phyloP scores from a whole-genome alignment of 2,797 vertebrate species.

The Myiothlypis chrysogaster region DNA sequence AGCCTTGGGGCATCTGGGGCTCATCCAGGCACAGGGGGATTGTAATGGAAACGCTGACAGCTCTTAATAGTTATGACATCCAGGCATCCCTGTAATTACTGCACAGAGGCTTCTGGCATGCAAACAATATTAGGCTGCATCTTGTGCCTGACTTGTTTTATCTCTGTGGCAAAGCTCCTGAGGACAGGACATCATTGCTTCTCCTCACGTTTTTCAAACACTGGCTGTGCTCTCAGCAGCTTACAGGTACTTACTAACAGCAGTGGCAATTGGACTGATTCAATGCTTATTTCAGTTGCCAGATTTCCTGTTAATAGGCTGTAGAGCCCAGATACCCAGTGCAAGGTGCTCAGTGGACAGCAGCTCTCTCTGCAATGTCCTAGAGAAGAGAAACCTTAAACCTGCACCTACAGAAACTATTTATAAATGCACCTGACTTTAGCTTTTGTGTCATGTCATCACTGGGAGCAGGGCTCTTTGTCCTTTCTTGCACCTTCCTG shows the following conservation, averaged over 20 bases:
- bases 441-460: neutral
- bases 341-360: neutral
- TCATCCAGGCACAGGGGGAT: slow-evolving; percentile 28
- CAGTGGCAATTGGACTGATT: neutral
- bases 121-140: neutral
- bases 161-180: neutral
- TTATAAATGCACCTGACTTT: slow-evolving; percentile 49
- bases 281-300: neutral
- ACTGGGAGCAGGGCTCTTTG: neutral
- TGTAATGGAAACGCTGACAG: slow-evolving; percentile 49
- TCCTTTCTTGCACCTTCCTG: slow-evolving; percentile 18
- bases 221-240: neutral
- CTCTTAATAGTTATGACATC: slow-evolving; percentile 42
- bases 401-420: slow-evolving; percentile 43
- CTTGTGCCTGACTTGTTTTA: neutral
- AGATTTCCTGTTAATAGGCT: neutral
- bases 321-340: neutral
- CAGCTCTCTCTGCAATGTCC: neutral
- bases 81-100: slow-evolving; percentile 37
- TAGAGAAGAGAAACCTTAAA: slow-evolving; percentile 54
- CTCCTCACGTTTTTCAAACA: neutral
- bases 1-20: slow-evolving; percentile 5
- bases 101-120: slow-evolving; percentile 38
- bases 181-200: neutral
- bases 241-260: neutral